Evolutionary conservation across 2,888 invertebrate genomes (phyloP).

Genomic region (Drosophila buzzatii): DNA sequence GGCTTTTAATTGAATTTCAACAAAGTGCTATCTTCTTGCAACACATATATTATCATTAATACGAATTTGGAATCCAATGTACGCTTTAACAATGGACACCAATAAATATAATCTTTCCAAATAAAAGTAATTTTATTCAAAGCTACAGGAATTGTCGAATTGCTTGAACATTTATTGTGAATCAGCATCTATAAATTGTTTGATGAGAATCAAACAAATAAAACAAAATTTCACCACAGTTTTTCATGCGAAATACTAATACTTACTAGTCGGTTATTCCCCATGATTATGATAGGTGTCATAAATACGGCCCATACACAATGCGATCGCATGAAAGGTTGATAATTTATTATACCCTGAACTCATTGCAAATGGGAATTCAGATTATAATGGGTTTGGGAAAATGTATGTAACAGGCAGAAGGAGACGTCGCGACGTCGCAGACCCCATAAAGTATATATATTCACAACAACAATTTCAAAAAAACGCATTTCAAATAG

Average conservation of each 20-base stretch:
- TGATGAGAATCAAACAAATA: background rate
- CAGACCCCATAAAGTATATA: too few species aligned
- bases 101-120: background rate
- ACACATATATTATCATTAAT: background rate
- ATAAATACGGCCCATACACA: slow-evolving; percentile 17
- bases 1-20: slow-evolving; percentile 30
- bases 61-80: background rate
- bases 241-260: background rate
- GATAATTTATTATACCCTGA: background rate
- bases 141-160: background rate
- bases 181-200: slow-evolving; percentile 6
- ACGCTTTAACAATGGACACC: background rate
- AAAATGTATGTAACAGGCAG: too few species aligned
- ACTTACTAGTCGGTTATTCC: background rate
- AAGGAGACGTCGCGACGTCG: too few species aligned
- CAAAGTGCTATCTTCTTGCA: background rate
- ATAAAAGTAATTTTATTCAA: background rate
- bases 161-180: background rate
- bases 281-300: background rate
- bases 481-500: too few species aligned
- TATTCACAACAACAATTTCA: too few species aligned
- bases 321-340: background rate
- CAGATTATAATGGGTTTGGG: too few species aligned
- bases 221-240: background rate
- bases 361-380: too few species aligned